Base-by-base conservation (phyloP, 2,797 vertebrate genomes). In the Staurois parvus region DNA sequence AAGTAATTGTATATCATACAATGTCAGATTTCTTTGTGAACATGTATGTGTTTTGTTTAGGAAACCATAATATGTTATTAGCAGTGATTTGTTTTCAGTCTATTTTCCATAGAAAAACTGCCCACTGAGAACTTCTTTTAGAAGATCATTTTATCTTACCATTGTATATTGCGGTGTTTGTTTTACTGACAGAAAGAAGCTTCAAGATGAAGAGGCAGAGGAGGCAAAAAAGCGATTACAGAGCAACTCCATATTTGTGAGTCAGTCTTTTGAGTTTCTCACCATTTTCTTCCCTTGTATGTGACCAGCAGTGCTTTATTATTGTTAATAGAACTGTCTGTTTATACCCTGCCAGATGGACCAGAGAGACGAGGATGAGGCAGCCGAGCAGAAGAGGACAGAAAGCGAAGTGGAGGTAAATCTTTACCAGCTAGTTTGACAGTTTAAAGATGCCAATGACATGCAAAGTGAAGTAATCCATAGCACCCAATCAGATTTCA, bases 361-460 rank as follows among this genome's bases (percentile, higher is more conserved):
- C 85, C 91, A 94, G 75, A 96, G 95, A 87, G 88, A 92, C 15
- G 94, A 95, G 34, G 94, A 94, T 0, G 97, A 99, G 52, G 96
- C 96, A 83, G 92, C 94, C 73, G 91, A 94, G 85, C 95, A 94
- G 91, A 97, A 96, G 91, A 95, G 95, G 92, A 97, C 95, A 0
- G 98, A 99, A 90, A 94, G 96, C 0, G 98, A 99, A 91, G 97
- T 98, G 82, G 97, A 99, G 96, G 98, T 98, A 40, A 59, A 76
- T 21, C 0, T 42, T 26, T 11, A 0, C 3, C 34, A 10, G 6
- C 6, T 59, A 59, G 21, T 59, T 24, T 59, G 1, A 59, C 21
- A 59, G 19, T 8, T 59, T 52, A 15, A 56, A 56, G 21, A 6
- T 59, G 21, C 1, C 5, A 0, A 12, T 59, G 52, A 19, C 48